phyloP scores from a whole-genome alignment of 64 coral and sea anemone species.

The Actinia tenebrosa region DNA sequence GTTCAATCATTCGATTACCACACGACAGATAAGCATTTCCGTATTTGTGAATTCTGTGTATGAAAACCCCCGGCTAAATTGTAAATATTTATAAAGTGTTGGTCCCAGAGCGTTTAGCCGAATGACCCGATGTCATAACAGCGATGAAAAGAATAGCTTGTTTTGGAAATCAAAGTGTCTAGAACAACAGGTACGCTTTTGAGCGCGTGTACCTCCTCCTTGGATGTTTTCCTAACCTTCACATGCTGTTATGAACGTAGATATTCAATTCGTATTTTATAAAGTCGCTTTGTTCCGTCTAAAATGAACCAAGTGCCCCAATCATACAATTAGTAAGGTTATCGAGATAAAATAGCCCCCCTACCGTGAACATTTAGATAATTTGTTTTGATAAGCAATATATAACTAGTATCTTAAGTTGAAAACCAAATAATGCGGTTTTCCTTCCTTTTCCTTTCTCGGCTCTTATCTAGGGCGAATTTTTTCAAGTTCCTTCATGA shows the following conservation, averaged over 20 bases:
- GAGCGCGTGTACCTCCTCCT: not conserved
- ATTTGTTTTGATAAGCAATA: constrained; percentile 26
- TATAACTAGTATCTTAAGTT: constrained; percentile 10
- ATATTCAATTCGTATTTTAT: constrained; percentile 6
- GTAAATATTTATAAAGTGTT: constrained; percentile 19
- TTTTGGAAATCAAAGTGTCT: not conserved
- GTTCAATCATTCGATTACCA: constrained; percentile 5
- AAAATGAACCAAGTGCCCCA: constrained; percentile 11
- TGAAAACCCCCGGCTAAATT: not conserved
- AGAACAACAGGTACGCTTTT: not conserved
- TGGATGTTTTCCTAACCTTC: not conserved
- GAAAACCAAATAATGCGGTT: not conserved
- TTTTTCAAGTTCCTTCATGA: not conserved
- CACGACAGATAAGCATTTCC: constrained; percentile 15
- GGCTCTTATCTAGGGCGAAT: not conserved
- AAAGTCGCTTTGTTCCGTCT: constrained; percentile 1
- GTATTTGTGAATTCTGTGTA: constrained; percentile 18
- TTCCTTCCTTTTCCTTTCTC: not conserved
- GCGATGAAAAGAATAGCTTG: not conserved
- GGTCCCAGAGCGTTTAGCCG: not conserved
- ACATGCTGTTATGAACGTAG: not conserved
- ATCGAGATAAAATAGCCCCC: constrained; percentile 8
- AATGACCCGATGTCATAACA: constrained; percentile 19
- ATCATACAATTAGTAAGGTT: not conserved
- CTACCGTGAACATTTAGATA: constrained; percentile 16